Conservation (phyloP, 1,140 invertebrate genomes). For the Drosophila virilis region DNA sequence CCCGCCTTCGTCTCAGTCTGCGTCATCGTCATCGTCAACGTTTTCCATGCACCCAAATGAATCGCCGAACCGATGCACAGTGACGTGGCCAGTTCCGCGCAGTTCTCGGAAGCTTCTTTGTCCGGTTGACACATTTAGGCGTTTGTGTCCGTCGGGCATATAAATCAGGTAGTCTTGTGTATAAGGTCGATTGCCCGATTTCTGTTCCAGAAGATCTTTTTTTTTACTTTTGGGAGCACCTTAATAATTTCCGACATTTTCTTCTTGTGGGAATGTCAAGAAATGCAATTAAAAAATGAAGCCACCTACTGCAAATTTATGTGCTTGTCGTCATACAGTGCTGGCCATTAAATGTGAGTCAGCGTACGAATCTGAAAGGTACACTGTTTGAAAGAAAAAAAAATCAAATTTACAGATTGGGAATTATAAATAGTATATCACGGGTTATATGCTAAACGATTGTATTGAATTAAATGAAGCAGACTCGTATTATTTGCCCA, state of each 20-base stretch:
- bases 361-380: not conserved
- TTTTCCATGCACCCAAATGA: not conserved
- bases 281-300: slow-evolving; percentile 19
- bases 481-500: no score
- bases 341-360: not conserved
- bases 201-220: slow-evolving; percentile 13
- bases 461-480: no score
- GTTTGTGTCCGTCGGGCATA: not conserved
- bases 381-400: no score
- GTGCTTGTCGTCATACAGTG: slow-evolving; percentile 10
- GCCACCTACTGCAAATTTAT: slow-evolving; percentile 19
- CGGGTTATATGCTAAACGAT: no score
- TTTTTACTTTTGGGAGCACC: slow-evolving; percentile 23
- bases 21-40: slow-evolving; percentile 12
- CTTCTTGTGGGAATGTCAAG: slow-evolving; percentile 11
- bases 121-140: slow-evolving; percentile 40
- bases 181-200: slow-evolving; percentile 15
- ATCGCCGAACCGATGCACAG: not conserved
- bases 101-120: slow-evolving; percentile 39
- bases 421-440: no score
- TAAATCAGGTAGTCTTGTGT: slow-evolving; percentile 32
- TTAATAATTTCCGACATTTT: slow-evolving; percentile 22
- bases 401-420: no score
- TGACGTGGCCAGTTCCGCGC: slow-evolving; percentile 16
- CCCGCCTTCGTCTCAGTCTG: slow-evolving; percentile 1